Evolutionary conservation across 2,113 vertebrate species (phyloP), one percentile per base, ranked within the genome.

Genomic region (Etia nguti): DNA sequence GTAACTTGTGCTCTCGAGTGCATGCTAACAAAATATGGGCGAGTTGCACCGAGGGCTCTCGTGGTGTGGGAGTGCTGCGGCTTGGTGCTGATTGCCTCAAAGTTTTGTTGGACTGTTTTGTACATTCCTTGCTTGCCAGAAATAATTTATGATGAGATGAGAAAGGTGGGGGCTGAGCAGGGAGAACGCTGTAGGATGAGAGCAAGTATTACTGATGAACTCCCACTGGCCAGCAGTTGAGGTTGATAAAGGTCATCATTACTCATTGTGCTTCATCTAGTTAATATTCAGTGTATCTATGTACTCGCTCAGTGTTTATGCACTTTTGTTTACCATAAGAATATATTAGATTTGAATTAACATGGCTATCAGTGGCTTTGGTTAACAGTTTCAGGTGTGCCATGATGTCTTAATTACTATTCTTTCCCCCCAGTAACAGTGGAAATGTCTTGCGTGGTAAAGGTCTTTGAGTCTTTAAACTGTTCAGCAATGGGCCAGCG

Each of bases 41-140:
- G 60, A 68, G 62, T 48, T 88, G 31, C 41, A 31, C n/a, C 26
- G 36, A 20, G 26, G 43, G 54, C 22, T 41, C 36, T 62, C 20
- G 29, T 24, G 38, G 34, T 62, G 85, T 81, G 48, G 81, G 38
- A 84, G 79, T 73, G 26, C 36, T 56, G 80, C 18, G 11, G 75
- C 31, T 84, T 26, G 11, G 22, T 79, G 77, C 62, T 80, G 29
- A 75, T 57, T 82, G 83, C 83, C 43, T 59, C 18, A 52, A 88
- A 62, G 59, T 88, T 89, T 84, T 11, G 57, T 84, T 88, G 62
- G 8, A 16, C 57, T 46, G 43, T 54, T 34, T 79, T 46, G 12
- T 26, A 56, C n/a, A 26, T 83, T 84, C 86, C 56, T 82, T n/a
- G 12, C 43, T 86, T 87, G 82, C 68, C n/a, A 89, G 82, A 79